These are phyloP conservation scores for Ambastaia sidthimunki DNA, from an alignment of 2,797 vertebrate species.

Conservation along the genomic window DNA sequence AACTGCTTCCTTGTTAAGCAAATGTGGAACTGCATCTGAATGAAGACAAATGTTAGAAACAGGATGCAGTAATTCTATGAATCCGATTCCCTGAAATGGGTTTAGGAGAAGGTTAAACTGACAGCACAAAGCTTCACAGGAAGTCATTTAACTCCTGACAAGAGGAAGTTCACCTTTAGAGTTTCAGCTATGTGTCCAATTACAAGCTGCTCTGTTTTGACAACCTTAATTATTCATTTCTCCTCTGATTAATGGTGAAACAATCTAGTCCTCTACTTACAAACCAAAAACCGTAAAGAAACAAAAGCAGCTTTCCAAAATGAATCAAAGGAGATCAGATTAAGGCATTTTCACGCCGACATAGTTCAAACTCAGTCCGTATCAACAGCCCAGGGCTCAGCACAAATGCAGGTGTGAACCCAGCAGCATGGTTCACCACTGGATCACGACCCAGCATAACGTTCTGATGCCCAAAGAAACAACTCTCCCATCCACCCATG, in stretches of 20 bases:
- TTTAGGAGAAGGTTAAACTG: constrained; percentile 49
- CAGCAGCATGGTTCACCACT: constrained; percentile 45
- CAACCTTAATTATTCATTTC: constrained; percentile 74
- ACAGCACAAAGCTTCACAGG: constrained; percentile 51
- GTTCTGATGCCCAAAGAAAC: constrained; percentile 55
- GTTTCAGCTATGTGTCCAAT: constrained; percentile 71
- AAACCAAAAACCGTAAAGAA: constrained; percentile 65
- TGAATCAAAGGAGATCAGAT: constrained; percentile 59
- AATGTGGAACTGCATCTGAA: constrained; percentile 19
- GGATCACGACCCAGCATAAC: constrained; percentile 54
- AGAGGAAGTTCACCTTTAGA: constrained; percentile 71
- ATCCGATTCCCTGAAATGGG: constrained; percentile 27
- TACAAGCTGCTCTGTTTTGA: constrained; percentile 74
- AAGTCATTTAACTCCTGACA: constrained; percentile 68
- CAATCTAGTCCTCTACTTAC: constrained; percentile 57
- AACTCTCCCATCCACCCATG: constrained; percentile 52
- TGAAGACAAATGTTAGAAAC: constrained; percentile 9
- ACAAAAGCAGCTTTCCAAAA: constrained; percentile 58
- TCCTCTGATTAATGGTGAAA: constrained; percentile 69
- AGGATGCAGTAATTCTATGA: constrained; percentile 25
- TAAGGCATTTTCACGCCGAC: constrained; percentile 48
- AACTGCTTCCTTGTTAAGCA: constrained; percentile 3
- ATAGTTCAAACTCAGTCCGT: constrained; percentile 60
- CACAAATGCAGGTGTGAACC: constrained; percentile 70
- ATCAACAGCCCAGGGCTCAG: constrained; percentile 62